Conservation (phyloP, 2,888 invertebrate genomes). For the Elysia crispata region DNA sequence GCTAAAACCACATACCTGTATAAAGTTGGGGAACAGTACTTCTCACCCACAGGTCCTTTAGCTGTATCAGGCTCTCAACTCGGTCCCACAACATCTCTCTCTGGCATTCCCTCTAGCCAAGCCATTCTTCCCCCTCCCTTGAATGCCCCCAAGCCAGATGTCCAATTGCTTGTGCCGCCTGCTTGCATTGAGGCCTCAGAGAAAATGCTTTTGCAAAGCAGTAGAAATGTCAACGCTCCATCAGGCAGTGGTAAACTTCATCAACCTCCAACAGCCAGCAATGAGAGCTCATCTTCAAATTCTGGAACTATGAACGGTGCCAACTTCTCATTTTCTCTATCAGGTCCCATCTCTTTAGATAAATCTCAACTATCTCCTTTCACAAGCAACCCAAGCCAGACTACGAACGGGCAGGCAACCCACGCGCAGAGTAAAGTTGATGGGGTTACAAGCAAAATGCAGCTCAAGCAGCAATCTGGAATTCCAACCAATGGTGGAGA, state of each 20-base stretch:
- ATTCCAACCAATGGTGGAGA: neutral
- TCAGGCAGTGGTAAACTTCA: neutral
- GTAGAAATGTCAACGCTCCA: neutral
- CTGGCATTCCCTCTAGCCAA: neutral
- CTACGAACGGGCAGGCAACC: neutral
- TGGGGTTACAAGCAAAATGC: neutral
- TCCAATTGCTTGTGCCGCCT: conserved; percentile 44
- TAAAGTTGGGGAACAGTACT: conserved; percentile 45
- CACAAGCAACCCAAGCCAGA: neutral
- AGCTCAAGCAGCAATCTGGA: neutral
- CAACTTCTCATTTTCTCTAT: conserved; percentile 41
- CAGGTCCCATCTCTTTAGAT: conserved; percentile 25
- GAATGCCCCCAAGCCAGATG: conserved; percentile 25
- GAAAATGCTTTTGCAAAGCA: conserved; percentile 29
- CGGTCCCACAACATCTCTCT: neutral
- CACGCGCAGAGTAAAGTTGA: conserved; percentile 2
- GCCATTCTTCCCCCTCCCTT: neutral
- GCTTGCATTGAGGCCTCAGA: conserved; percentile 45
- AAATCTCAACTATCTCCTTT: neutral
- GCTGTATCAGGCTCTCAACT: neutral
- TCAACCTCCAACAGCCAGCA: neutral
- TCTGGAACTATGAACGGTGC: conserved; percentile 31
- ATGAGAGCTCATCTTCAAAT: neutral
- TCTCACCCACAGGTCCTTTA: conserved; percentile 13
- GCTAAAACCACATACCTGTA: conserved; percentile 18